Evolutionary conservation across 2,113 vertebrate species (phyloP), one percentile per base, ranked within the genome.

Genomic region (Rhinopomastus cyanomelas): DNA sequence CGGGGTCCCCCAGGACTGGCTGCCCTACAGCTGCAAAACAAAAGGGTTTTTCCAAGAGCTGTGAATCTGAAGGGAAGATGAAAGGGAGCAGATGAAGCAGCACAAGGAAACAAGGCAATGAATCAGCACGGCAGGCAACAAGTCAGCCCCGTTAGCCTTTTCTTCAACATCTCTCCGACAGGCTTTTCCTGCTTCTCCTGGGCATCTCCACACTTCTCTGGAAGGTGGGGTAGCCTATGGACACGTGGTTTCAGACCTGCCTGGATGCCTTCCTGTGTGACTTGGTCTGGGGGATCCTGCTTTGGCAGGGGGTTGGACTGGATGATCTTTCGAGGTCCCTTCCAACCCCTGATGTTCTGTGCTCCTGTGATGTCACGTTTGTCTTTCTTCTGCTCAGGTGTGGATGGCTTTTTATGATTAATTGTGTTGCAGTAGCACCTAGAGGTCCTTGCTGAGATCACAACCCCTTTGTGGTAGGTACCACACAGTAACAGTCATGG

Each of bases 391-490:
- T 39, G 2, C 18, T 37, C 6, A 36, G 22, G 5, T 26, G 7
- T 23, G 9, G 39, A 51, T 66, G 66, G 19, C 5, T 5, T 34
- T 88, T 64, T 29, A 17, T 65, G 39, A 84, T 81, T 80, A 77
- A 79, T 37, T 85, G 67, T 89, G 79, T 69, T 95, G 56, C 65
- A 89, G 95, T 95, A 93, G 14, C 91, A 94, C 64, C 85, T 93
- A 92, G 85, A 95, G 87, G 87, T 82, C 67, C 79, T 60, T 74
- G 64, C 37, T 89, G 89, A 93, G 71, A 91, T 87, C 87, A 93
- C 87, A 87, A 37, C 36, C 69, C 65, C 56, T 78, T 56, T 61
- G n/a, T 39, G 14, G 36, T 34, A 59, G 61, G 20, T 42, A 15
- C 30, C 32, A 25, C 18, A 39, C 12, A 51, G 29, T 7, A 20